phyloP scores from a whole-genome alignment of 1,140 invertebrate species.

The Macrotrachela quadricornifera region DNA sequence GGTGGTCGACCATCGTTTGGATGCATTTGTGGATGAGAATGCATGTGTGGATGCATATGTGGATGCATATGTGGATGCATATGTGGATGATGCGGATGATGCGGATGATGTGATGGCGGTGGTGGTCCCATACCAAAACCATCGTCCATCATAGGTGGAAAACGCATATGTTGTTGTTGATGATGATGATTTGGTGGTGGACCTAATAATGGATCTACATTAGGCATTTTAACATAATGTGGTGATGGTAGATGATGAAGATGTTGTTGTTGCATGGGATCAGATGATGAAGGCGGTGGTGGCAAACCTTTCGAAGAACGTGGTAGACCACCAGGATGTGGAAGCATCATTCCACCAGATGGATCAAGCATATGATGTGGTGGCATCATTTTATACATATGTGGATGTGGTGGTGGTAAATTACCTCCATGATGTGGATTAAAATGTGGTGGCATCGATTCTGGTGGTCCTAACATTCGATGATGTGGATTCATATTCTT shows the following conservation, averaged over 20 bases:
- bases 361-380: slow-evolving; percentile 7
- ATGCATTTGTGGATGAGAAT: slow-evolving; percentile 6
- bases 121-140: neutral
- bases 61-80: neutral
- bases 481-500: no score
- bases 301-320: neutral
- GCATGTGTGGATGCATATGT: neutral
- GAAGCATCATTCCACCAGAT: slow-evolving; percentile 9
- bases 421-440: no score
- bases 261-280: neutral
- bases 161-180: slow-evolving; percentile 10
- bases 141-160: slow-evolving; percentile 13
- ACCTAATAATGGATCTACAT: no score
- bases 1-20: slow-evolving; percentile 9
- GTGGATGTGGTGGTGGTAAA: no score
- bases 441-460: no score
- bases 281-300: neutral
- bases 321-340: neutral
- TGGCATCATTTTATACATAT: no score
- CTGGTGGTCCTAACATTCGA: no score
- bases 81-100: neutral
- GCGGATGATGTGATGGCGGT: slow-evolving; percentile 6
- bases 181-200: slow-evolving; percentile 10
- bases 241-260: neutral
- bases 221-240: neutral